phyloP scores from a whole-genome alignment of 30 jellyfish, hydroid and myxozoan genomes.

The Hydractinia symbiolongicarpus region DNA sequence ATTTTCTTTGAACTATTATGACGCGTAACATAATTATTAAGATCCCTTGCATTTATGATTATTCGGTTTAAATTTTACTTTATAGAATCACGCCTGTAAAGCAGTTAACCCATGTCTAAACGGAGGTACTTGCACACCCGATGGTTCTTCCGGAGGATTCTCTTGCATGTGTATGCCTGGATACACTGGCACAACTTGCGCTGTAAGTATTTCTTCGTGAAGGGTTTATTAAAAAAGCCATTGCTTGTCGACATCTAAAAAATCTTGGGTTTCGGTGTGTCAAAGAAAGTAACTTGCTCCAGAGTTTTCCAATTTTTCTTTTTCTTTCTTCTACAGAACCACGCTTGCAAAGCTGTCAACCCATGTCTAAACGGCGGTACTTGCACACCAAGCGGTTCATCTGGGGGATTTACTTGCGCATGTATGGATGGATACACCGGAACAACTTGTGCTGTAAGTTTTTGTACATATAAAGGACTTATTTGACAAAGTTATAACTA shows the following conservation, averaged over 20 bases:
- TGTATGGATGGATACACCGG: slow-evolving; percentile 77
- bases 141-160: slow-evolving; percentile 3
- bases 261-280: no score
- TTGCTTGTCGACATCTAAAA: no score
- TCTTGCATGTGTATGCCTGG: slow-evolving; percentile 75
- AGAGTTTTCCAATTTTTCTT: no score
- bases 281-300: no score
- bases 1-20: no score
- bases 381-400: slow-evolving; percentile 56
- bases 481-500: neutral
- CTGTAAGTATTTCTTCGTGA: neutral
- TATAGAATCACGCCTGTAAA: slow-evolving; percentile 1
- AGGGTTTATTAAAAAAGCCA: no score
- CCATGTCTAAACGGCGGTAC: slow-evolving; percentile 67
- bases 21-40: no score
- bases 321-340: neutral
- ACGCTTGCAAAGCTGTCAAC: slow-evolving; percentile 36
- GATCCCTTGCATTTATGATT: no score
- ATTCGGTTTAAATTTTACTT: neutral
- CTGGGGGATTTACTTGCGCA: slow-evolving; percentile 49
- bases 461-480: neutral
- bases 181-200: slow-evolving; percentile 51
- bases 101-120: slow-evolving; percentile 11
- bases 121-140: neutral
- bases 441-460: slow-evolving; percentile 8